A percentile compares a stretch with the other conserved stretches of the same genome.
Evolutionary conservation across 2,797 vertebrate genomes (phyloP).

Genomic region (Anabas testudineus): DNA sequence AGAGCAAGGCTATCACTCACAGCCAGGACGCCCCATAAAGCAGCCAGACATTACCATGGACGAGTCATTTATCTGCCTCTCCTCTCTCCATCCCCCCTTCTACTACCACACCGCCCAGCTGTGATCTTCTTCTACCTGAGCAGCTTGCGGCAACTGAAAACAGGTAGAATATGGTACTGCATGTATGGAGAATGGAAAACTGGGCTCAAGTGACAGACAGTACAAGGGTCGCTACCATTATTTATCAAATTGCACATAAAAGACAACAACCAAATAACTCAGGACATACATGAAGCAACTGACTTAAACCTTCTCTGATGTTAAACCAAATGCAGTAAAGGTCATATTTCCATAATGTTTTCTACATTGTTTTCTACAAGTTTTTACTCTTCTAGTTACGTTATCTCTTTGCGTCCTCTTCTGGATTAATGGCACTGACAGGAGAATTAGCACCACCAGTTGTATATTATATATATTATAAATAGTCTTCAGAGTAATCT

Average conservation of each 20-base stretch:
- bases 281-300: no score
- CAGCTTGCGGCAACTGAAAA: conserved; percentile 8
- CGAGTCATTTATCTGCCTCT: conserved; percentile 75
- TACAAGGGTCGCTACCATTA: neutral
- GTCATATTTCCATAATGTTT: no score
- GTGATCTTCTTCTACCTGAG: conserved; percentile 62
- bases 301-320: no score
- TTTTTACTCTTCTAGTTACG: no score
- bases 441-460: no score
- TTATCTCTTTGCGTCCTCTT: no score
- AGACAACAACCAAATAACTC: no score
- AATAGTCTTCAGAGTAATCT: neutral
- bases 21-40: conserved; percentile 78
- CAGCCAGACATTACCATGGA: conserved; percentile 77
- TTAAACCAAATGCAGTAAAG: no score
- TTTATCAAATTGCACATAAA: no score
- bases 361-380: no score
- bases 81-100: conserved; percentile 31
- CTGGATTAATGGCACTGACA: no score
- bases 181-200: conserved; percentile 1
- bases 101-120: conserved; percentile 26
- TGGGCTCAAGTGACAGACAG: conserved; percentile 4
- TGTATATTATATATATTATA: no score
- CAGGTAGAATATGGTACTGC: neutral
- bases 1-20: conserved; percentile 83